phyloP scores from a whole-genome alignment of 2,113 vertebrate species.

The Rhizomys pruinosus region DNA sequence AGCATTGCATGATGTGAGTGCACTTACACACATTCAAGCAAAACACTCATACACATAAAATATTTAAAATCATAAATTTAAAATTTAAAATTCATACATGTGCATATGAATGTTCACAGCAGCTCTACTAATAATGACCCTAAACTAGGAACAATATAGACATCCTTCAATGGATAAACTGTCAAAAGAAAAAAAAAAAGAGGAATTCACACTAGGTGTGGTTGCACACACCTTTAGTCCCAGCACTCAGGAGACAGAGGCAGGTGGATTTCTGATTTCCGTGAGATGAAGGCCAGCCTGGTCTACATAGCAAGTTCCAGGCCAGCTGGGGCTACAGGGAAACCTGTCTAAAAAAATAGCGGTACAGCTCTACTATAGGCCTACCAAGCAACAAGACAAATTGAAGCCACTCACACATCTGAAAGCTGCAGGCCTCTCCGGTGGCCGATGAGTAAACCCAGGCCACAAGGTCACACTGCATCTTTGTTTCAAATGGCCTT shows the following conservation, averaged over 20 bases:
- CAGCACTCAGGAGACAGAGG: too few relatives aligned
- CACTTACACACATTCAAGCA: not conserved
- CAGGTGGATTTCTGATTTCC: too few relatives aligned
- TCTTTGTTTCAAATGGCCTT: not conserved
- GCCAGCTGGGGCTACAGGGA: too few relatives aligned
- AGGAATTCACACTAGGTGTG: not conserved
- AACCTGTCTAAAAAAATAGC: too few relatives aligned
- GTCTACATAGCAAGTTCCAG: too few relatives aligned
- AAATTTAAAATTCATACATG: not conserved
- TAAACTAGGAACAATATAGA: not conserved
- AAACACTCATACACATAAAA: not conserved
- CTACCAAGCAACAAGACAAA: not conserved
- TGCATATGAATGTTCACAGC: not conserved
- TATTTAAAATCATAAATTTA: not conserved
- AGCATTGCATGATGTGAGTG: not conserved
- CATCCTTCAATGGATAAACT: not conserved
- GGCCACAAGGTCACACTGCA: not conserved
- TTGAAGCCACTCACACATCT: too few relatives aligned
- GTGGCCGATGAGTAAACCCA: not conserved
- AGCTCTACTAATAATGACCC: not conserved
- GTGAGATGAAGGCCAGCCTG: too few relatives aligned
- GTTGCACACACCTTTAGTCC: too few relatives aligned
- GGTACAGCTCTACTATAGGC: not conserved
- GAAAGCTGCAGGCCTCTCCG: too few relatives aligned
- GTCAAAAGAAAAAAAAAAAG: too few relatives aligned